phyloP scores from a whole-genome alignment of 1,140 invertebrate species.

The Chionoecetes opilio region DNA sequence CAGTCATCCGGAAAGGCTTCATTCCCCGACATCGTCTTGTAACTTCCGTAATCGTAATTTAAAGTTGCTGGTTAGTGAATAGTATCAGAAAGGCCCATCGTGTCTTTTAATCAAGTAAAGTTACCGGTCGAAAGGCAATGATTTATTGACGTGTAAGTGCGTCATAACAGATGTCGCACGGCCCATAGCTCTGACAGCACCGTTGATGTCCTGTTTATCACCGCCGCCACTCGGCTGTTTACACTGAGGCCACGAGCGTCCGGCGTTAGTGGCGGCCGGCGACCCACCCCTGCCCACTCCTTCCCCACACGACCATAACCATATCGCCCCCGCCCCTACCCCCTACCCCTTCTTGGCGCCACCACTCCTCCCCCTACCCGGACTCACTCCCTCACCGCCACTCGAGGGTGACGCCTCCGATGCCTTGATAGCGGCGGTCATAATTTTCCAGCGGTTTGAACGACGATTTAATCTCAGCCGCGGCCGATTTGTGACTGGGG shows the following conservation, averaged over 20 bases:
- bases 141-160: constrained; percentile 25
- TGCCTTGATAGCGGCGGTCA: constrained; percentile 57
- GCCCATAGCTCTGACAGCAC: background rate
- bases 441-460: constrained; percentile 75
- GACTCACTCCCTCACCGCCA: constrained; percentile 40
- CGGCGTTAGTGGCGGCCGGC: background rate
- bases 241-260: background rate
- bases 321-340: too few relatives aligned
- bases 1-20: background rate
- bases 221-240: background rate
- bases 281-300: background rate
- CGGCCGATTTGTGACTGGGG: background rate
- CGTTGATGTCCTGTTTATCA: background rate
- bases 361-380: too few relatives aligned
- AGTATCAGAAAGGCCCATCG: background rate
- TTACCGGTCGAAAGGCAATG: constrained; percentile 24
- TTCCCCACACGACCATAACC: background rate
- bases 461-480: constrained; percentile 60
- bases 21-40: background rate
- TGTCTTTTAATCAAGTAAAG: constrained; percentile 3
- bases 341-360: too few relatives aligned
- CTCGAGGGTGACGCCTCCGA: constrained; percentile 51
- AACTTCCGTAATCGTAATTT: background rate
- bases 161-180: background rate
- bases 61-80: background rate